These are phyloP conservation scores for Scyliorhinus canicula DNA, from an alignment of 2,797 vertebrate species.

Conservation along the genomic window DNA sequence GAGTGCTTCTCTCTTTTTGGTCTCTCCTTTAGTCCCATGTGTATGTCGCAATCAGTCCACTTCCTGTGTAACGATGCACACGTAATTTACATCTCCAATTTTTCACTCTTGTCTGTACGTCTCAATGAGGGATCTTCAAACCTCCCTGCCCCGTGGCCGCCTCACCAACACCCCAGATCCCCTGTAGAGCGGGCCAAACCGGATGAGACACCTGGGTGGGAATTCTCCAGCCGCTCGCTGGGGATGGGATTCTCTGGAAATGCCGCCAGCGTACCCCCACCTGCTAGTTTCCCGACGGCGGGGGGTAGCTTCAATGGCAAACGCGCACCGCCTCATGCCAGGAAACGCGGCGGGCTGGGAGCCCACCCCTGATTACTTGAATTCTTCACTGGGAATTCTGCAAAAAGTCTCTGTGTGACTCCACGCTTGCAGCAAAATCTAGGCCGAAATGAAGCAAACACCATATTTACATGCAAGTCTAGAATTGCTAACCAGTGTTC, in stretches of 20 bases:
- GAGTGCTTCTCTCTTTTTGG: neutral
- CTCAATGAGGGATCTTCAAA: neutral
- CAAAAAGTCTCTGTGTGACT: neutral
- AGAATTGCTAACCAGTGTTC: neutral
- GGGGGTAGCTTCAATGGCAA: no score
- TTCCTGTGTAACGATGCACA: neutral
- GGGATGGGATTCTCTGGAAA: no score
- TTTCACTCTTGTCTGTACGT: neutral
- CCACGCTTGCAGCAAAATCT: no score
- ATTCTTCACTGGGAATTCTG: neutral
- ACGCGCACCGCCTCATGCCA: no score
- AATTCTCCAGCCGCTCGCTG: no score
- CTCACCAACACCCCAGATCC: neutral
- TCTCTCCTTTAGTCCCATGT: neutral
- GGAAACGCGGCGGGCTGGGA: no score
- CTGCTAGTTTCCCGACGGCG: no score
- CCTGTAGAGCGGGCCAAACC: neutral
- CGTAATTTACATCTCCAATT: neutral
- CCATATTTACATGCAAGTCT: neutral
- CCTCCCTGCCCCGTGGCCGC: no score
- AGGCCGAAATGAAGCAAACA: neutral
- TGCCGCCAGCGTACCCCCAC: no score
- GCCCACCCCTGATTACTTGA: neutral
- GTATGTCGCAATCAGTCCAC: neutral
- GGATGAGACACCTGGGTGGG: neutral